Base-by-base conservation (phyloP, 1,140 invertebrate genomes). In the Geopemphigus sp. region DNA sequence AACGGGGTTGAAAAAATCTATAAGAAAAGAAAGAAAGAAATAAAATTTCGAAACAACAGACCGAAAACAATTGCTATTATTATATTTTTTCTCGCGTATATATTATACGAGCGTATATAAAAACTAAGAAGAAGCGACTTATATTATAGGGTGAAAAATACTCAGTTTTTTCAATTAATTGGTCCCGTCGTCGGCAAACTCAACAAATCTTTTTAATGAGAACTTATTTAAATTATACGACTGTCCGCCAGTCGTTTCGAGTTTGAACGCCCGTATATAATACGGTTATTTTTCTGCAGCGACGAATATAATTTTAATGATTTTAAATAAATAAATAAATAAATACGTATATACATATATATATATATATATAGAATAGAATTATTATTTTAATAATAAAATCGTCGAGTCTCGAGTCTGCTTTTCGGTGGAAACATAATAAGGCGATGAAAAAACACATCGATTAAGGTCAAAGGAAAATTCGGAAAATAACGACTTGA, bases 161-260 rank as follows among this genome's bases (percentile, higher is more conserved):
- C 22, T 22, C 14, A 10, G 32, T 72, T 54, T 72, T 29, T 54
- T n/a, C 50, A 72, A 72, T 72, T 72, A 72, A 72, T 72, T 72
- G 47, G 50, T 39, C 32, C 24, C 1, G 26, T 54, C 10, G 47
- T 54, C 24, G 17, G 45, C 17, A 29, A 72, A 54, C 68, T 54
- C 68, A n/a, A 26, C 14, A 53, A 70, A 53, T 70, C 45, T 70
- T 53, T 54, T 72, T 72, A 72, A 72, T 54, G 47, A 72, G 68
- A 72, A 72, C 68, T 72, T 53, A 54, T 72, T 72, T 72, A 72
- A 72, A 72, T 72, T 72, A 70, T 70, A 53, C 19, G 6, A 8
- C 45, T 8, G 26, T 19, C 17, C 17, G 15, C 19, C 32, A 19
- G 32, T 66, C 12, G 64, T 15, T 11, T 66, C n/a, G 12, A 66